Percentiles rank a stretch among this genome's conserved stretches.
Evolutionary conservation across 2,797 vertebrate species (phyloP).

Genomic region (Ceryle rudis): DNA sequence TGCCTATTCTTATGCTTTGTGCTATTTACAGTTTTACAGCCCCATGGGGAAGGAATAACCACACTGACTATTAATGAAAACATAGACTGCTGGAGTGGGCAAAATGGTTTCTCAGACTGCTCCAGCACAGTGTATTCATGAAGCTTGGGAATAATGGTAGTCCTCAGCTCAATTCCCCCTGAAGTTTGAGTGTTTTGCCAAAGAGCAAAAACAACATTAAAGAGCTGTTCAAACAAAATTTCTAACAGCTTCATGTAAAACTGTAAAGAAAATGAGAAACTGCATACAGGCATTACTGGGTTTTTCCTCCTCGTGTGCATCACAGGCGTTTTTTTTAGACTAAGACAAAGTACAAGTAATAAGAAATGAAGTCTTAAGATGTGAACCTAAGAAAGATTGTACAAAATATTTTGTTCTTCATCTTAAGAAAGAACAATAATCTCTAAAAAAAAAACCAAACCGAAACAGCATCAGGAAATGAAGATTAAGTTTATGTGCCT

Average conservation of each 20-base stretch:
- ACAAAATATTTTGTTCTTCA: no score
- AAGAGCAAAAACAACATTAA: not conserved
- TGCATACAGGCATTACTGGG: not conserved
- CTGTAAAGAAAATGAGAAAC: not conserved
- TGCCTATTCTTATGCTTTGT: constrained; percentile 23
- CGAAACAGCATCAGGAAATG: not conserved
- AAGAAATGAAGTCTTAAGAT: not conserved
- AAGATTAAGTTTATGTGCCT: not conserved
- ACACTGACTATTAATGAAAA: not conserved
- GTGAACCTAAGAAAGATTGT: not conserved
- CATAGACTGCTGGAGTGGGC: not conserved
- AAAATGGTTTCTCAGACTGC: not conserved
- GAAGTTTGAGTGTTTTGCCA: not conserved
- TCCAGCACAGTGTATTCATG: not conserved
- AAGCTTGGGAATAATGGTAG: not conserved
- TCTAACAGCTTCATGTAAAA: not conserved
- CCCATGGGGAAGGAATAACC: not conserved
- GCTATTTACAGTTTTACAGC: not conserved
- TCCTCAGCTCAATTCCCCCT: not conserved
- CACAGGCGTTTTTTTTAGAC: not conserved
- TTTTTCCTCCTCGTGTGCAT: not conserved
- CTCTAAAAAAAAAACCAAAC: not conserved
- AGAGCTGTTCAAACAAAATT: not conserved
- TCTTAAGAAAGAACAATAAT: not conserved
- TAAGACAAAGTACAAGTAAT: not conserved